A percentile compares a stretch with the other conserved stretches of the same genome.
Conservation (phyloP, 2,113 vertebrate species). For the Haplotaxodon microlepis region DNA sequence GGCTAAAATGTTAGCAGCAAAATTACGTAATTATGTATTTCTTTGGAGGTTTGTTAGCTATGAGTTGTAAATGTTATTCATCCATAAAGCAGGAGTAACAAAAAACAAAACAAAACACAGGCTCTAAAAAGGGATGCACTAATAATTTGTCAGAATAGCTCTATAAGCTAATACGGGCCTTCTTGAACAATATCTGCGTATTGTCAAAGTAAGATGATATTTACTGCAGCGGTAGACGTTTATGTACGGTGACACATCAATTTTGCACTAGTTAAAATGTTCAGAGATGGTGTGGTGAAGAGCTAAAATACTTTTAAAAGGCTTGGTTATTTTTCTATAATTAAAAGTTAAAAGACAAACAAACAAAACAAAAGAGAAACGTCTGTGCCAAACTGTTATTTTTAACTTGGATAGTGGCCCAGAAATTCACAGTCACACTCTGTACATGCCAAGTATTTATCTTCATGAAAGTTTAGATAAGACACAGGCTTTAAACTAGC, state of each 20-base stretch:
- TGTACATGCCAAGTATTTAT: background rate
- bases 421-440: background rate
- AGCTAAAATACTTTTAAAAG: background rate
- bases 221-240: background rate
- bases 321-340: background rate
- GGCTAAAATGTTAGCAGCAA: background rate
- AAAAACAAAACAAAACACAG: background rate
- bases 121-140: background rate
- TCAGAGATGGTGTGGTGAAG: background rate
- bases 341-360: background rate
- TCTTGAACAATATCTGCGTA: background rate
- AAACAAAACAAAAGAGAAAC: background rate
- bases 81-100: background rate
- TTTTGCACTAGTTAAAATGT: background rate
- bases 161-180: background rate
- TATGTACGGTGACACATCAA: background rate
- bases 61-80: background rate
- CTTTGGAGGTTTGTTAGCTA: background rate
- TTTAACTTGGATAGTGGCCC: background rate
- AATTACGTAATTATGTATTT: fast-evolving
- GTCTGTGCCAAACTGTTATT: background rate
- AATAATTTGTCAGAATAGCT: background rate
- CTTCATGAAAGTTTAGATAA: background rate
- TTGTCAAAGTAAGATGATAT: background rate
- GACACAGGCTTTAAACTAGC: background rate